phyloP scores from a whole-genome alignment of 2,113 vertebrate species.

The Loxodonta africana region DNA sequence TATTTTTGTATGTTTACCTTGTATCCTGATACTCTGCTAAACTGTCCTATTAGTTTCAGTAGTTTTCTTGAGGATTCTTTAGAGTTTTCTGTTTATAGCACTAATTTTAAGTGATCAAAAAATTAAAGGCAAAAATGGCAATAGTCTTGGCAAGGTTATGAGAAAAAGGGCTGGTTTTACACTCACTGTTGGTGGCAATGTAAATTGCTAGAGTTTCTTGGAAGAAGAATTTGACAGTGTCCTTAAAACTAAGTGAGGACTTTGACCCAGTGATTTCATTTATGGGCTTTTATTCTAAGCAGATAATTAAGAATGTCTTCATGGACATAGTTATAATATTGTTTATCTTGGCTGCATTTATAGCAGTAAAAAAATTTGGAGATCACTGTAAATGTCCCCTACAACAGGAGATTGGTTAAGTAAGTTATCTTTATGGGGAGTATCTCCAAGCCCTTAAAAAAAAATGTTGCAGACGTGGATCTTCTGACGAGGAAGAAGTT shows the following conservation, averaged over 20 bases:
- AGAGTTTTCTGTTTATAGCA: not conserved
- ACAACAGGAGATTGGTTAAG: not conserved
- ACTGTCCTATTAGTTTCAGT: no score
- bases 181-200: not conserved
- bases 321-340: not conserved
- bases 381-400: not conserved
- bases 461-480: not conserved
- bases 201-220: not conserved
- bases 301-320: not conserved
- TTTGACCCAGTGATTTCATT: not conserved
- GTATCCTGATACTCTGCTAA: no score
- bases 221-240: not conserved
- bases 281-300: not conserved
- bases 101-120: not conserved
- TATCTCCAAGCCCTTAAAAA: not conserved
- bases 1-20: no score
- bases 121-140: not conserved
- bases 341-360: not conserved
- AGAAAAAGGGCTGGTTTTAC: not conserved
- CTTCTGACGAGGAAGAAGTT: not conserved
- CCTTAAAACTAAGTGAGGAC: not conserved
- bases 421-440: not conserved
- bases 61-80: no score
- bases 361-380: not conserved
- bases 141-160: not conserved